phyloP scores from a whole-genome alignment of 2,113 vertebrate genomes.

The Gadus macrocephalus region DNA sequence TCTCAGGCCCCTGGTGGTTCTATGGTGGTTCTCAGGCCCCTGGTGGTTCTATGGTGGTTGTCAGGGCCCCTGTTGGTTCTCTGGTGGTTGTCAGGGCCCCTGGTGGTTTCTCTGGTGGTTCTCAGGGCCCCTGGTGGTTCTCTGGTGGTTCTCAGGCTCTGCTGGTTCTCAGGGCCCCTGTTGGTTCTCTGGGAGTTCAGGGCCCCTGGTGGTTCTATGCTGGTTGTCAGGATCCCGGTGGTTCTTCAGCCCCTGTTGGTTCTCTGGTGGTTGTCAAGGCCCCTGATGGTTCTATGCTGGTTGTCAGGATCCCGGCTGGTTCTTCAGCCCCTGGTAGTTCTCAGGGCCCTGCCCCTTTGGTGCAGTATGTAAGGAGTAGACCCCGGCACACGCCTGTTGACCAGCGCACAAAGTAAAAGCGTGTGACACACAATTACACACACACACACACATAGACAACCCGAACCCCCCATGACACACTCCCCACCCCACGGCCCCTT shows the following conservation, averaged over 20 bases:
- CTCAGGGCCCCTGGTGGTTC: slow-evolving; percentile 65
- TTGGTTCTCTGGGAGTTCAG: no score
- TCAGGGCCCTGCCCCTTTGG: slow-evolving; percentile 30
- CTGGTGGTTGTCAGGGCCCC: no score
- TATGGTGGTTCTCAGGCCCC: no score
- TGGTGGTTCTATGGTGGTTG: slow-evolving; percentile 36
- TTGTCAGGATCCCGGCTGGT: no score
- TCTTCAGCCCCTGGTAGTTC: neutral
- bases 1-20: slow-evolving; percentile 17
- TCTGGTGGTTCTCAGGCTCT: slow-evolving; percentile 33
- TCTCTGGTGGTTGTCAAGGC: slow-evolving; percentile 28
- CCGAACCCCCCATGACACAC: slow-evolving; percentile 50
- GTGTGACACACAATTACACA: slow-evolving; percentile 56
- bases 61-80: slow-evolving; percentile 50
- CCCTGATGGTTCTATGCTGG: neutral
- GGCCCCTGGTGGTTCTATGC: slow-evolving; percentile 7
- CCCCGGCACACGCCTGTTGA: slow-evolving; percentile 79
- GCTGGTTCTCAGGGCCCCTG: no score
- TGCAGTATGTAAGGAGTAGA: slow-evolving; percentile 72
- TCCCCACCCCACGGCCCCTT: slow-evolving; percentile 54
- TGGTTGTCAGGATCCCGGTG: slow-evolving; percentile 56
- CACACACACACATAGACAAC: slow-evolving; percentile 36
- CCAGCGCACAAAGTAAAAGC: slow-evolving; percentile 72
- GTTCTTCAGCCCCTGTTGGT: slow-evolving; percentile 45
- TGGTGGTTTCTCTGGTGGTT: slow-evolving; percentile 24